Evolutionary conservation across 2,888 invertebrate genomes (phyloP), one percentile per base, ranked within the genome.

Genomic region (Dexiosoma caninum): DNA sequence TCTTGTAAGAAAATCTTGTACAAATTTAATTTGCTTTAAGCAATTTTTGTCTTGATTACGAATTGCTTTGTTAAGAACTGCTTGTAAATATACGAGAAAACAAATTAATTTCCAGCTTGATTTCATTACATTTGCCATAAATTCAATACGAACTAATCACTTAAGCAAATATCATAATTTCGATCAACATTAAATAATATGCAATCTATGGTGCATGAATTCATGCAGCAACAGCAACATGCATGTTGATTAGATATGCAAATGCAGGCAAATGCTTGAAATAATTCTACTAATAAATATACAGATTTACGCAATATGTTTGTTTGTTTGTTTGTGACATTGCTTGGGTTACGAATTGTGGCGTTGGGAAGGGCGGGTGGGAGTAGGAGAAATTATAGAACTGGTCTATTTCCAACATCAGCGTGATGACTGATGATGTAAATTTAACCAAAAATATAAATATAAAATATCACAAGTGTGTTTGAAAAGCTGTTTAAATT

Each of bases 41-140:
- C 32, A 57, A 16, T 14, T 9, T 30, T 44, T 42, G 35, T 46
- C 46, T 57, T 27, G 0, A 16, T 46, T 69, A 16, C 16, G 49
- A 70, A 35, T 37, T 19, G 10, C 12, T 59, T 23, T 35, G 23
- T 12, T 51, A n/a, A 23, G 0, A 21, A 6, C 12, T 46, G 9
- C 4, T 21, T 12, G n/a, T 2, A 23, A 27, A 7, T 27, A n/a
- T 40, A 1, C 10, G n/a, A 8, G 30, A 55, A 53, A 14, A 9
- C n/a, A 44, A 62, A 62, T 72, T 62, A 72, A 62, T 35, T 62
- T 62, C 44, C 9, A 44, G 16, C 44, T 44, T 55, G 32, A 72
- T 72, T 62, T 62, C 35, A 72, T 53, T 62, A 16, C 19, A 42
- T 32, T 40, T 49, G 23, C 42, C 49, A n/a, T 30, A 46, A 23